Evolutionary conservation across 2,797 vertebrate genomes (phyloP).

Genomic region (Cheirogaleus major): DNA sequence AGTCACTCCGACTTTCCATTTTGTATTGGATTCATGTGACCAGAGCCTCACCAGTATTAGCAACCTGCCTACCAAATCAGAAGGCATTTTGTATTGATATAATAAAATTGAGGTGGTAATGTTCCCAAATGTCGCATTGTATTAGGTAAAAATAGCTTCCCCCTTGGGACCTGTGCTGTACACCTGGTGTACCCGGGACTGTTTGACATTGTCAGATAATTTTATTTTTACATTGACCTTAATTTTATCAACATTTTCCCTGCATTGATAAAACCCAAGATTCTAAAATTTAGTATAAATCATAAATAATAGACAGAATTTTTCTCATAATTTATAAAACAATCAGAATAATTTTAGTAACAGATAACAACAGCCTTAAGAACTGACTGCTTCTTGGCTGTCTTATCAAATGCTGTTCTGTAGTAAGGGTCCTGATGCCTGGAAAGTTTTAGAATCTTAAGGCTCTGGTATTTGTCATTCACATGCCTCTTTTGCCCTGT

Average conservation of each 20-base stretch:
- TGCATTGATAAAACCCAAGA: neutral
- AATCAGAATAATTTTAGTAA: neutral
- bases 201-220: conserved; percentile 40
- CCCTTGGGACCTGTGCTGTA: neutral
- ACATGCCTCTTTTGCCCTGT: neutral
- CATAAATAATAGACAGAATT: neutral
- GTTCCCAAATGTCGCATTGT: conserved; percentile 32
- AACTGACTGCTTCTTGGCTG: neutral
- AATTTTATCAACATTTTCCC: conserved; percentile 26
- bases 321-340: neutral
- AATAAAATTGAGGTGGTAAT: conserved; percentile 27
- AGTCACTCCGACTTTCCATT: conserved; percentile 51
- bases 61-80: conserved; percentile 14
- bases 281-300: conserved; percentile 4
- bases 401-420: neutral
- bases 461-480: neutral
- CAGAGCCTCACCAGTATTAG: neutral
- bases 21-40: conserved; percentile 29
- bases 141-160: conserved; percentile 63
- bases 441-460: neutral
- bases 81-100: neutral
- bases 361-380: neutral
- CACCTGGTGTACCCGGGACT: neutral
- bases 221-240: conserved; percentile 66
- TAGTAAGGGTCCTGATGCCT: neutral